Evolutionary conservation across 2,888 invertebrate species (phyloP).

Genomic region (Bombyx huttoni): DNA sequence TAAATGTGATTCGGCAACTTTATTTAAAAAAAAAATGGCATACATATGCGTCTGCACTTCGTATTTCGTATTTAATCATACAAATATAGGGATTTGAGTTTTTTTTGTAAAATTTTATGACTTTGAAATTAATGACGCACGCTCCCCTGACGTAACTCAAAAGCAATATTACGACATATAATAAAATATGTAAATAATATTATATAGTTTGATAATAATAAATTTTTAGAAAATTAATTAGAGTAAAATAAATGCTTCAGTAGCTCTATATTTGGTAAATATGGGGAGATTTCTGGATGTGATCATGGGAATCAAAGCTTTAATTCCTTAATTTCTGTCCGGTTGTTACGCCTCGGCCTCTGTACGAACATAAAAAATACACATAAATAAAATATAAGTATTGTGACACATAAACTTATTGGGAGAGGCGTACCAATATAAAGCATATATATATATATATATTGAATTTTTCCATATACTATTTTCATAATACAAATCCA

Average conservation of each 20-base stretch:
- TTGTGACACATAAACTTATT: neutral
- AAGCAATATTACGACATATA: slow-evolving; percentile 73
- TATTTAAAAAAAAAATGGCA: slow-evolving; percentile 18
- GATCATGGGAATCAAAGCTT: slow-evolving; percentile 71
- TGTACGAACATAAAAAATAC: neutral
- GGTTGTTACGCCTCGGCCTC: slow-evolving; percentile 36
- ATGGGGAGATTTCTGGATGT: slow-evolving; percentile 52
- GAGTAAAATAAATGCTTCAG: slow-evolving; percentile 52
- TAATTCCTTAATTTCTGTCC: slow-evolving; percentile 55
- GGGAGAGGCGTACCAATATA: slow-evolving; percentile 28
- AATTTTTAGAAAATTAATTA: slow-evolving; percentile 70
- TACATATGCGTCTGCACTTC: slow-evolving; percentile 27
- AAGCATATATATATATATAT: slow-evolving; percentile 13
- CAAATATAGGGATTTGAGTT: slow-evolving; percentile 58
- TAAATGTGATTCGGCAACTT: slow-evolving; percentile 21
- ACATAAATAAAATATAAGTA: neutral
- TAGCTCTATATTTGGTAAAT: slow-evolving; percentile 46
- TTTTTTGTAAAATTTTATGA: slow-evolving; percentile 54
- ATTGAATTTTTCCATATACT: slow-evolving; percentile 43
- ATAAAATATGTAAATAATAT: slow-evolving; percentile 52
- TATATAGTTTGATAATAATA: slow-evolving; percentile 70
- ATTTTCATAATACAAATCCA: slow-evolving; percentile 60
- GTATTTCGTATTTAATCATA: slow-evolving; percentile 22
- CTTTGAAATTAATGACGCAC: slow-evolving; percentile 57
- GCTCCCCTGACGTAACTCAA: slow-evolving; percentile 68